A percentile compares a stretch with the other conserved stretches of the same genome.
phyloP scores from a whole-genome alignment of 2,113 vertebrate genomes.

The Pelmatolapia mariae region DNA sequence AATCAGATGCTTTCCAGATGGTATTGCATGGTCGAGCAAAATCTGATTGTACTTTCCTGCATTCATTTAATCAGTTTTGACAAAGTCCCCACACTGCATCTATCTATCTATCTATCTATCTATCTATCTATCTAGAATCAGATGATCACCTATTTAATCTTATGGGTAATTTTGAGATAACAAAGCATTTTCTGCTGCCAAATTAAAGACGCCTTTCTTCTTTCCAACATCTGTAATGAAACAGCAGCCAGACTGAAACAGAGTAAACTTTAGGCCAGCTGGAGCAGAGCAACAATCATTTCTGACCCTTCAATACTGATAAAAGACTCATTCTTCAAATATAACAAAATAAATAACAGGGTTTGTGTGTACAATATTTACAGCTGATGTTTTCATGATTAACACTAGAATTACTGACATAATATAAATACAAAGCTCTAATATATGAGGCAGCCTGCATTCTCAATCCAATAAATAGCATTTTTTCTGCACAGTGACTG shows the following conservation, averaged over 20 bases:
- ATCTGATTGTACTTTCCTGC: neutral
- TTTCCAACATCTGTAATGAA: neutral
- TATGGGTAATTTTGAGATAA: slow-evolving; percentile 21
- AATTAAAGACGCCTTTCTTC: slow-evolving; percentile 9
- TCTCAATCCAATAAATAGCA: neutral
- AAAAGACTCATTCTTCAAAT: neutral
- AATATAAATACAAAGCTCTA: neutral
- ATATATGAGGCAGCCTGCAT: neutral
- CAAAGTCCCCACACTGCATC: neutral
- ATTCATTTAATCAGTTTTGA: neutral
- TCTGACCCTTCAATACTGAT: neutral
- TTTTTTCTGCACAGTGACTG: neutral
- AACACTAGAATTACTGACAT: neutral
- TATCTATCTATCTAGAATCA: neutral
- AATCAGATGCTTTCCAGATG: neutral
- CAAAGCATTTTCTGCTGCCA: slow-evolving; percentile 4
- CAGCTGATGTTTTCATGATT: neutral
- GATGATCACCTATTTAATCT: neutral
- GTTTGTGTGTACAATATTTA: neutral
- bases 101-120: too few species aligned
- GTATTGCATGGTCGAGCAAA: neutral
- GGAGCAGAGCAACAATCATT: neutral
- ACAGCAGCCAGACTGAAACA: neutral
- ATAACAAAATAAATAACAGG: neutral
- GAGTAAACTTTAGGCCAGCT: neutral